Evolutionary conservation across 2,888 invertebrate genomes (phyloP).

Genomic region (Dione juno): DNA sequence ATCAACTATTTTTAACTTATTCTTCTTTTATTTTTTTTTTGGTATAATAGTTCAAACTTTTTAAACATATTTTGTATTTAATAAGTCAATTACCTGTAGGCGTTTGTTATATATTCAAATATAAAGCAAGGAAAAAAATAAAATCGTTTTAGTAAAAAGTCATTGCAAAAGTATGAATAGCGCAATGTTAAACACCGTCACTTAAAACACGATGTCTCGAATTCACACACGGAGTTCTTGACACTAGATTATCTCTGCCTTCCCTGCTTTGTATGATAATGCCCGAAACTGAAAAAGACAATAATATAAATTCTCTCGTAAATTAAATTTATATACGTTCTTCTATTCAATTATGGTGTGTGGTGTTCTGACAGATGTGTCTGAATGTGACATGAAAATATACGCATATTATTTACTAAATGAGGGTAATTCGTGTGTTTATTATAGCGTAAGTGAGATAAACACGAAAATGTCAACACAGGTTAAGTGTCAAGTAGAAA

Average conservation of each 20-base stretch:
- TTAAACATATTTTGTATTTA: no score
- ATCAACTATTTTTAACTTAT: constrained; percentile 15
- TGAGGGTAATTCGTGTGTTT: constrained; percentile 1
- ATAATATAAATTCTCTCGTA: neutral
- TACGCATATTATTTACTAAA: neutral
- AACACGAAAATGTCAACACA: constrained; percentile 1
- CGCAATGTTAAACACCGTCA: no score
- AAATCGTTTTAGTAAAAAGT: no score
- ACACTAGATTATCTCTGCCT: no score
- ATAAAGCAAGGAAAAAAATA: no score
- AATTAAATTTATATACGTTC: neutral
- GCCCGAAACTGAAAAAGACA: no score
- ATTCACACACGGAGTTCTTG: no score
- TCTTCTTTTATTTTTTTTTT: neutral
- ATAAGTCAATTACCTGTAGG: no score
- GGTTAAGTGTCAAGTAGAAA: constrained; percentile 11
- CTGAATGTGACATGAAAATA: neutral
- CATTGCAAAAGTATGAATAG: no score
- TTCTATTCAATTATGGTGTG: neutral
- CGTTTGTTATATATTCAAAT: no score
- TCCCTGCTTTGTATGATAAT: no score
- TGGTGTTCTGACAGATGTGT: neutral
- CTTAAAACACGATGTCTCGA: no score
- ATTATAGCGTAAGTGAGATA: constrained; percentile 11
- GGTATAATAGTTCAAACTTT: neutral